Percentiles rank a stretch among this genome's conserved stretches.
Evolutionary conservation across 2,797 vertebrate genomes (phyloP).

Genomic region (Chromis chromis): DNA sequence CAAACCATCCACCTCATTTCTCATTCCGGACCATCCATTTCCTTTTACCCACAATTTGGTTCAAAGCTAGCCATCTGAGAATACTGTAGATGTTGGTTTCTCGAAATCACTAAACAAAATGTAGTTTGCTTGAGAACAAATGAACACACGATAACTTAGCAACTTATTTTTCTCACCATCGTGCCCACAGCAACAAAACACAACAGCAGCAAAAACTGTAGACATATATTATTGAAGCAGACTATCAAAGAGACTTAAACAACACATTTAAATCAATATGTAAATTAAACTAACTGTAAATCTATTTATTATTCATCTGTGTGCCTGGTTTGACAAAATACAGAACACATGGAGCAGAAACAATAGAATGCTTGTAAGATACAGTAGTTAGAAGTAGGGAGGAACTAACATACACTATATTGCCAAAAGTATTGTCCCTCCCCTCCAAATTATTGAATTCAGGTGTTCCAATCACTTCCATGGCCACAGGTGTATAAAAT

Average conservation of each 20-base stretch:
- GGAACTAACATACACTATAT: too few species aligned
- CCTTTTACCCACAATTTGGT: constrained; percentile 24
- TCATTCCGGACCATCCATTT: constrained; percentile 51
- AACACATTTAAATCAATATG: too few species aligned
- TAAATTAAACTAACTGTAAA: too few species aligned
- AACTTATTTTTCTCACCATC: background rate
- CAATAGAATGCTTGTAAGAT: background rate
- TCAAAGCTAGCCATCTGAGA: constrained; percentile 33
- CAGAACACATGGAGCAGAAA: too few species aligned
- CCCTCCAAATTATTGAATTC: too few species aligned
- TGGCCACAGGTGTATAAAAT: too few species aligned
- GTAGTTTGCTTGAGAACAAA: constrained; percentile 14
- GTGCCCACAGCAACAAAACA: background rate
- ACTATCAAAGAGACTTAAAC: background rate
- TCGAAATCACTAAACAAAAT: constrained; percentile 18
- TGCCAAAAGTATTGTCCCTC: too few species aligned
- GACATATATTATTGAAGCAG: background rate
- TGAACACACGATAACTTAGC: background rate
- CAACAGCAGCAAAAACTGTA: background rate
- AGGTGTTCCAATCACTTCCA: too few species aligned
- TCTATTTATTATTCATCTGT: background rate
- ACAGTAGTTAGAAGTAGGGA: too few species aligned
- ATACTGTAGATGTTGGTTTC: constrained; percentile 11
- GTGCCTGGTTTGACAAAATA: too few species aligned
- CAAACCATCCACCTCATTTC: constrained; percentile 51